These are phyloP conservation scores for Schlechtendalia chinensis DNA, from an alignment of 1,140 invertebrate species.

Conservation along the genomic window DNA sequence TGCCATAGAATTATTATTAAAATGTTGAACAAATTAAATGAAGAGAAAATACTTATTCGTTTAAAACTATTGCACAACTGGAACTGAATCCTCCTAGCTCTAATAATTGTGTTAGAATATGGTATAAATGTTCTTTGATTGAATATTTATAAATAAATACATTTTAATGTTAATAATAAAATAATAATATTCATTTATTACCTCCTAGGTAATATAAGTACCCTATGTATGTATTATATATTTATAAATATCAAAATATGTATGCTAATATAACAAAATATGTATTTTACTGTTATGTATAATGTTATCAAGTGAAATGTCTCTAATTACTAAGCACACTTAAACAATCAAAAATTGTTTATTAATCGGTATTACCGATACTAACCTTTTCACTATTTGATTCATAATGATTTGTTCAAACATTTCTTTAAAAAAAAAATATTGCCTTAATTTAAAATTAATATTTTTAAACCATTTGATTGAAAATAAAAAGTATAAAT, in stretches of 20 bases:
- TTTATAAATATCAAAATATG: not conserved
- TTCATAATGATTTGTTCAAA: no score
- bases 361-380: no score
- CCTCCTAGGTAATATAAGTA: not conserved
- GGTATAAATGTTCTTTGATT: slow-evolving; percentile 10
- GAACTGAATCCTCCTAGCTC: slow-evolving; percentile 42
- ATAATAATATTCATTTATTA: not conserved
- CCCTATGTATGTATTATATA: not conserved
- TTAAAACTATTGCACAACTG: slow-evolving; percentile 8
- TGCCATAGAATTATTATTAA: not conserved
- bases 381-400: no score
- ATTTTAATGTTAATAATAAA: not conserved
- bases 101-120: not conserved
- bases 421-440: no score
- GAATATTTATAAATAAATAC: not conserved
- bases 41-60: not conserved
- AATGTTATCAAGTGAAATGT: not conserved
- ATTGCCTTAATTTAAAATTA: no score
- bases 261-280: not conserved
- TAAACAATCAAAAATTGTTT: not conserved
- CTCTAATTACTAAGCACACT: not conserved
- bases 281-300: no score
- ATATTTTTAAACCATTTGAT: no score
- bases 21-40: not conserved
- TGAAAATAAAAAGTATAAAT: no score